phyloP scores from a whole-genome alignment of 2,797 vertebrate genomes.

The Clarias platycephalus region DNA sequence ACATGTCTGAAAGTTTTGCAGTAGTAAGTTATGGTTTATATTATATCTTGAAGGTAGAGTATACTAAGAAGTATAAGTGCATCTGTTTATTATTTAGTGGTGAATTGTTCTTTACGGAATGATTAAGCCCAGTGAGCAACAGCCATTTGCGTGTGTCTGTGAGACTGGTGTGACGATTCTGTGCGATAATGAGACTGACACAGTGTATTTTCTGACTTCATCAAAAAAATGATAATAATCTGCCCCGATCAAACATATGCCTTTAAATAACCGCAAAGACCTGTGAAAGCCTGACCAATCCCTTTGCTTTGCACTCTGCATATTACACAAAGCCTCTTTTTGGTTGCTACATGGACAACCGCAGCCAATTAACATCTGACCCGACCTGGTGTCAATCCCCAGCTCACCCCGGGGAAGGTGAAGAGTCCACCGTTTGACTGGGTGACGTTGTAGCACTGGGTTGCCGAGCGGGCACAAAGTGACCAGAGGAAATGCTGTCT shows the following conservation, averaged over 20 bases:
- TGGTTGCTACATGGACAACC: slow-evolving; percentile 62
- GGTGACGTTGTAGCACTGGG: slow-evolving; percentile 12
- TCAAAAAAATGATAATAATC: background rate
- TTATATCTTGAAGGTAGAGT: background rate
- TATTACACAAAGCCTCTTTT: slow-evolving; percentile 74
- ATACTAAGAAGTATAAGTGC: background rate
- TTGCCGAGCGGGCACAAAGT: slow-evolving; percentile 28
- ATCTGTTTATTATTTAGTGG: slow-evolving; percentile 12
- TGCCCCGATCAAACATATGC: slow-evolving; percentile 64
- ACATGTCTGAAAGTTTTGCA: background rate
- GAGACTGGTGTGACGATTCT: background rate
- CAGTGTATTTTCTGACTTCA: background rate
- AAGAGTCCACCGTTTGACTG: slow-evolving; percentile 42
- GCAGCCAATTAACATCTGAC: slow-evolving; percentile 73
- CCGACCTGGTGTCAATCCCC: slow-evolving; percentile 72
- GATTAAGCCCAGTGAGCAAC: slow-evolving; percentile 38
- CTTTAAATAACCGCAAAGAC: slow-evolving; percentile 67
- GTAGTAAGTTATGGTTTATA: background rate
- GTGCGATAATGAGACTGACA: background rate
- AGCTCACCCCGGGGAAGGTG: slow-evolving; percentile 61
- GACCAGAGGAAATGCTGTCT: slow-evolving; percentile 11
- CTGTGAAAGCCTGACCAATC: slow-evolving; percentile 52
- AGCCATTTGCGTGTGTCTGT: slow-evolving; percentile 55
- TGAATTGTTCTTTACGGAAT: background rate
- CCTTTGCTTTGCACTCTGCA: slow-evolving; percentile 57